Evolutionary conservation across 1,140 invertebrate species (phyloP).

Genomic region (Drosophila nigromelanica): DNA sequence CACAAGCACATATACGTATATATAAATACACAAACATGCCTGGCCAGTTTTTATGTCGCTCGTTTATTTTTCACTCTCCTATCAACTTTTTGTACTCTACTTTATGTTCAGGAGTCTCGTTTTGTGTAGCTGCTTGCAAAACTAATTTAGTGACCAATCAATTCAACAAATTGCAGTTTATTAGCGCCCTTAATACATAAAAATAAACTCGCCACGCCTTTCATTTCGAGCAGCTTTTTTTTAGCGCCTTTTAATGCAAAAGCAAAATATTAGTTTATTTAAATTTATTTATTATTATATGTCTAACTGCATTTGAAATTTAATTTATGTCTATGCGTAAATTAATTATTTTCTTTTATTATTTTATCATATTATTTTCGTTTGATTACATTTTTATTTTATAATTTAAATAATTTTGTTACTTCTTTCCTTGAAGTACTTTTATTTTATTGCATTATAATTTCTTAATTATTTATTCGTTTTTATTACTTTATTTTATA

Average conservation of each 20-base stretch:
- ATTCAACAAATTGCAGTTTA: constrained; percentile 19
- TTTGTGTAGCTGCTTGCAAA: constrained; percentile 69
- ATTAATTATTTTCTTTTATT: constrained; percentile 18
- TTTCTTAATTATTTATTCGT: constrained; percentile 33
- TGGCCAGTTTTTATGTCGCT: constrained; percentile 32
- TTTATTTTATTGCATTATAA: constrained; percentile 8
- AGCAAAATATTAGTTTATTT: constrained; percentile 43
- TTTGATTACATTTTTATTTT: constrained; percentile 1
- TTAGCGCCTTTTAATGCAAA: constrained; percentile 48
- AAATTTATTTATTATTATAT: constrained; percentile 42
- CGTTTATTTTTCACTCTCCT: constrained; percentile 9
- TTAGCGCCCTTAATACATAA: constrained; percentile 16
- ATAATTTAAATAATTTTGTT: constrained; percentile 9
- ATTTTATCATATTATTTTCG: constrained; percentile 17
- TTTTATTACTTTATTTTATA: constrained; percentile 38
- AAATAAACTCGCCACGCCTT: constrained; percentile 32
- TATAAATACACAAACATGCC: constrained; percentile 30
- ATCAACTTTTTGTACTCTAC: constrained; percentile 15
- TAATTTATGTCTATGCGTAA: constrained; percentile 29
- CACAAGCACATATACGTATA: constrained; percentile 13
- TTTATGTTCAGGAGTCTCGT: constrained; percentile 46
- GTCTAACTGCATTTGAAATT: constrained; percentile 45
- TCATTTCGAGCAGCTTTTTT: constrained; percentile 46
- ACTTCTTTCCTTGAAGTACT: background rate
- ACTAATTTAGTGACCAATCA: constrained; percentile 33